phyloP scores from a whole-genome alignment of 2,797 vertebrate species.

The Crocodylus rhombifer region DNA sequence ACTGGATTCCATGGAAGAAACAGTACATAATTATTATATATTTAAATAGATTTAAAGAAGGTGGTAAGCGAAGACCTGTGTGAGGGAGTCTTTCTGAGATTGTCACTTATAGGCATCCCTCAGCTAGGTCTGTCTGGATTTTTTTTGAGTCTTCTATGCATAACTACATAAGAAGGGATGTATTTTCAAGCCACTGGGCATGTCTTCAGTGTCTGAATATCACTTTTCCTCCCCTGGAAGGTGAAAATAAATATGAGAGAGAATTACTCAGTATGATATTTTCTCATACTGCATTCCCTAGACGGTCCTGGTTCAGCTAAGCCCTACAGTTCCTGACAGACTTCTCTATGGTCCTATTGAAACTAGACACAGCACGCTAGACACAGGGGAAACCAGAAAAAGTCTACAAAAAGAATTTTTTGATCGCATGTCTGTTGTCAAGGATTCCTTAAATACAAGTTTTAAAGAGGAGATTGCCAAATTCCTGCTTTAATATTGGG shows the following conservation, averaged over 20 bases:
- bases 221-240: neutral
- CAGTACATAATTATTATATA: no score
- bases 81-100: neutral
- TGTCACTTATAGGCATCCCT: neutral
- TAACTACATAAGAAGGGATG: neutral
- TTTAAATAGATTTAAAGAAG: neutral
- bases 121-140: neutral
- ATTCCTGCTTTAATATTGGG: neutral
- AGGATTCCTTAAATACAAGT: neutral
- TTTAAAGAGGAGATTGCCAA: constrained; percentile 14
- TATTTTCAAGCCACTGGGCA: neutral
- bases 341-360: neutral
- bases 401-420: neutral
- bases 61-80: neutral
- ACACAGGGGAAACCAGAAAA: neutral
- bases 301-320: neutral
- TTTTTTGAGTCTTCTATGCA: neutral
- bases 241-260: neutral
- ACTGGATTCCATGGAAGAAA: no score
- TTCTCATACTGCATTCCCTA: neutral
- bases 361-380: neutral
- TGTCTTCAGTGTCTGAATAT: neutral
- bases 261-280: neutral
- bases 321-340: neutral
- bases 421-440: neutral